Evolutionary conservation across 1,140 invertebrate species (phyloP), one percentile per base, ranked within the genome.

Genomic region (Goniozus legneri): DNA sequence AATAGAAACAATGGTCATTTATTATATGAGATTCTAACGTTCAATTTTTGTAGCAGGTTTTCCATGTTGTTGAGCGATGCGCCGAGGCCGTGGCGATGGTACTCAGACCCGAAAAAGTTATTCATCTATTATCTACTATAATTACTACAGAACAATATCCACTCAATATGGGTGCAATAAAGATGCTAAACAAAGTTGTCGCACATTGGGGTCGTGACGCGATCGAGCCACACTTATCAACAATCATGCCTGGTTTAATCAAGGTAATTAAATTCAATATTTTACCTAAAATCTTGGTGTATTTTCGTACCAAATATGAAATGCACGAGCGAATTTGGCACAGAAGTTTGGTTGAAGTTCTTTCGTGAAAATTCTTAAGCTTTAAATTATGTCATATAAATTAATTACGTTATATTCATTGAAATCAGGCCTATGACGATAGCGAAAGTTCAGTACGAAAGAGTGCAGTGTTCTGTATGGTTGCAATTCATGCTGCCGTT

Each of bases 401-500:
- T 37, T 14, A 40, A 38, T 46, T 53, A 24, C 33, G 4, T 35
- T 7, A 6, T 35, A 6, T 14, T 35, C 15, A 35, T n/a, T 56
- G n/a, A n/a, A n/a, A 71, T 58, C 66, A 94, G 82, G 87, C 91
- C 3, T 95, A 94, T 65, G 92, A 96, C 67, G 84, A 89, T 65
- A 72, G 80, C 14, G 90, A 95, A 68, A 94, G 90, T 49, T 84
- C 89, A 44, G 92, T 97, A 18, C 81, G 95, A 12, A 97, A 97
- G 69, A 91, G 91, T 48, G 88, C 92, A 7, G 92, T 97, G 1
- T 96, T 97, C 72, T 95, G 92, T 65, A 92, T 97, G 84, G 95
- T 97, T 2, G 89, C 91, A 21, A 83, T 96, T 44, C 89, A 96
- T 54, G 82, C 86, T 54, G 83, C 84, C 12, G 84, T 95, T 3